Percentiles rank a stretch among this genome's conserved stretches.
phyloP scores from a whole-genome alignment of 2,888 invertebrate genomes.

The Ophion costatus region DNA sequence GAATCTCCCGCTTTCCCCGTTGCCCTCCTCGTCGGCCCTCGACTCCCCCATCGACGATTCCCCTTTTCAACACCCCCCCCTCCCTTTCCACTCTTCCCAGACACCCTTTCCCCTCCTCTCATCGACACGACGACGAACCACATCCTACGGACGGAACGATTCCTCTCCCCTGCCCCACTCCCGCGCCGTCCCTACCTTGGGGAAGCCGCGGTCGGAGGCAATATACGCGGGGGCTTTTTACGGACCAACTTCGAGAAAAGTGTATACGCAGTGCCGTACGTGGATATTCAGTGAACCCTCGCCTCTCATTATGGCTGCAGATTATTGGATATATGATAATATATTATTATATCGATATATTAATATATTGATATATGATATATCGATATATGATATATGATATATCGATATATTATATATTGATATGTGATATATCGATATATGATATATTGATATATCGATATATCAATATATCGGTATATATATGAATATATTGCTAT shows the following conservation, averaged over 20 bases:
- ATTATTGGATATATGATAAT: no score
- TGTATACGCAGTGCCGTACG: constrained; percentile 43
- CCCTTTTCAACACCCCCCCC: constrained; percentile 44
- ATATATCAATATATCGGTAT: no score
- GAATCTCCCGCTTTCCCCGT: constrained; percentile 44
- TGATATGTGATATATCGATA: no score
- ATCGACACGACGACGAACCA: constrained; percentile 41
- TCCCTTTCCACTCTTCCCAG: not conserved
- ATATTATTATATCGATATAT: no score
- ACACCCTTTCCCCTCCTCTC: constrained; percentile 9
- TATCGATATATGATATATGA: no score
- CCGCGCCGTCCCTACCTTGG: not conserved
- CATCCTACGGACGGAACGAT: constrained; percentile 50
- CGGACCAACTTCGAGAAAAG: constrained; percentile 15
- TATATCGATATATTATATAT: no score
- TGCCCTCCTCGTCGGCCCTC: constrained; percentile 4
- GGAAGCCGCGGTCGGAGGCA: constrained; percentile 53
- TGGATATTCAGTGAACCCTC: not conserved
- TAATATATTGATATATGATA: no score
- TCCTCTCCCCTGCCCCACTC: constrained; percentile 45
- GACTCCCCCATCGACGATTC: not conserved
- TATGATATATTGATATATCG: no score
- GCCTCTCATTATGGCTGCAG: not conserved
- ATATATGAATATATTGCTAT: no score
- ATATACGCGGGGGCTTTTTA: constrained; percentile 40